Evolutionary conservation across 92 coral and sea anemone species (phyloP).

Genomic region (Phenganax stokvisi): DNA sequence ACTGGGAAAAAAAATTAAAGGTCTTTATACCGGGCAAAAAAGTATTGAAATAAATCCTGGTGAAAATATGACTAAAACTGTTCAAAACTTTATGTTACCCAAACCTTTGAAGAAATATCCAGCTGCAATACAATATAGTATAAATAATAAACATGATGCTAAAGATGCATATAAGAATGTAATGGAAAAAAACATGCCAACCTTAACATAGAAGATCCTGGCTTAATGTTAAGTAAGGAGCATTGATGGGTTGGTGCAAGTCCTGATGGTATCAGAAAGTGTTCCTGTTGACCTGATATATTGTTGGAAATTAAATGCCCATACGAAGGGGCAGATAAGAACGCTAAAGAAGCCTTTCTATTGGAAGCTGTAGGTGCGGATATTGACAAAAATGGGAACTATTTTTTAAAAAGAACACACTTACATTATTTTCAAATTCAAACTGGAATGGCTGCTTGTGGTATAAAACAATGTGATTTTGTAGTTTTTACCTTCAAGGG

Average conservation of each 20-base stretch:
- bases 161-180: conserved; percentile 33
- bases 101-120: conserved; percentile 12
- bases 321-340: conserved; percentile 32
- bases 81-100: conserved; percentile 20
- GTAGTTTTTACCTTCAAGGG: conserved; percentile 46
- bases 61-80: conserved; percentile 22
- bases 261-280: conserved; percentile 30
- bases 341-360: conserved; percentile 51
- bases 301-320: conserved; percentile 37
- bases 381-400: conserved; percentile 37
- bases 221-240: conserved; percentile 25
- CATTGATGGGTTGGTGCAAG: conserved; percentile 40
- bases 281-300: conserved; percentile 27
- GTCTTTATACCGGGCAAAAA: conserved; percentile 4
- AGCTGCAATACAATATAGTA: conserved; percentile 32
- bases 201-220: conserved; percentile 38
- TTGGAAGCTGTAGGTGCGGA: conserved; percentile 48
- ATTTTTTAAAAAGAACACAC: conserved; percentile 36
- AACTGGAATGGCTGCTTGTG: neutral
- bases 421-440: conserved; percentile 50
- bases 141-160: conserved; percentile 42
- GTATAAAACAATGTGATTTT: conserved; percentile 48
- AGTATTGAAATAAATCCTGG: neutral
- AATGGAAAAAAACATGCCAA: conserved; percentile 19
- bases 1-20: neutral